Evolutionary conservation across 92 coral and sea anemone genomes (phyloP), one percentile per base, ranked within the genome.

Genomic region (Zoanthus sociatus): DNA sequence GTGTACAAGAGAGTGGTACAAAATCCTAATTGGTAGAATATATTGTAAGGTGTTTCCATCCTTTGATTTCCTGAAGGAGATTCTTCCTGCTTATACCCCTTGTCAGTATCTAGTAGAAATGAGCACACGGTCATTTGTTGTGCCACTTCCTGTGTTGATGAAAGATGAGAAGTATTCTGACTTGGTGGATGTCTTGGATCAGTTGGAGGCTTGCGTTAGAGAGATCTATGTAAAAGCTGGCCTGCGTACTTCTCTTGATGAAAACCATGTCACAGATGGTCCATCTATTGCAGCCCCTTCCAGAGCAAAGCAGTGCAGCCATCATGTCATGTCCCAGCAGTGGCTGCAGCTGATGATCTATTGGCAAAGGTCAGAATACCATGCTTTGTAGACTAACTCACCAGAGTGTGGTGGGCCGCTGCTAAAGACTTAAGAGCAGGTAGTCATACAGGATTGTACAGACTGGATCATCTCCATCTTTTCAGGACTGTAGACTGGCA

Each of bases 161-260:
- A 91, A 87, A 16, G 91, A 87, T 74, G 93, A 91, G 33, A 87
- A 87, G 54, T 91, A 91, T 72, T 84, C 89, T 4, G 89, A 91
- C 6, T 15, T 87, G 4, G 88, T 90, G 32, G 93, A 90, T 82
- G 93, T 90, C 0, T 16, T 87, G 55, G 91, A 87, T 31, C 93
- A 90, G 71, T 86, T 87, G 10, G 91, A 91, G 87, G 74, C 26
- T 5, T 88, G 93, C 91, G 33, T 71, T 15, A 83, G 64, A 16
- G 88, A 90, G 46, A 42, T 90, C 7, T 90, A 90, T 21, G 4
- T 37, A 14, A 87, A 87, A 76, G 93, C 91, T 82, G 88, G 86
- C 14, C n/a, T 85, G 4, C 85, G 86, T 78, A 72, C 9, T 15
- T 84, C 78, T 6, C 60, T 55, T 33, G 92, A 74, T 3, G 16